Conservation (phyloP, 2,113 vertebrate genomes). For the Smithornis capensis region DNA sequence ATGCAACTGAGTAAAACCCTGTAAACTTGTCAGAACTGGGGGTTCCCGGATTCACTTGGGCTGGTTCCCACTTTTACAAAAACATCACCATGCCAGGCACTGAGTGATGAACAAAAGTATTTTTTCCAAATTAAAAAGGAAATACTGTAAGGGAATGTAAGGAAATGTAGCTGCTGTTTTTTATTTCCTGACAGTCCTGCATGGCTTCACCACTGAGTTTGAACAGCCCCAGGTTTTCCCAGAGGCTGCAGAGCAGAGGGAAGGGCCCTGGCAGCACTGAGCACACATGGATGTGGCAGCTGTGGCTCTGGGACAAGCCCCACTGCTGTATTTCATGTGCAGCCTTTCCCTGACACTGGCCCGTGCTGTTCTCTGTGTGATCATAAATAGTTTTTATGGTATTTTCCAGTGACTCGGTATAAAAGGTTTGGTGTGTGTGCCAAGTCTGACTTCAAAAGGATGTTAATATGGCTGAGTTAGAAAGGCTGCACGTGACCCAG, state of each 20-base stretch:
- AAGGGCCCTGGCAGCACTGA: background rate
- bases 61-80: background rate
- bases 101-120: background rate
- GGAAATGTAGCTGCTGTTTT: background rate
- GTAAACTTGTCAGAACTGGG: background rate
- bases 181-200: background rate
- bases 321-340: background rate
- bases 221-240: background rate
- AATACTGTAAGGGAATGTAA: background rate
- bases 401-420: background rate
- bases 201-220: background rate
- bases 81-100: background rate
- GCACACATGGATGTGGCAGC: background rate
- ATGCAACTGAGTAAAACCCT: background rate
- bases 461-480: background rate
- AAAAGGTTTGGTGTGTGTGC: background rate
- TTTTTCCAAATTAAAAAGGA: background rate
- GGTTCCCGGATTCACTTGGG: background rate
- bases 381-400: background rate
- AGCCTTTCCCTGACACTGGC: background rate
- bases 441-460: constrained; percentile 16
- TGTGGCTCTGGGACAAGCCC: background rate
- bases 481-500: background rate
- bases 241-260: background rate
- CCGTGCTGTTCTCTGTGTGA: background rate